Evolutionary conservation across 2,797 vertebrate genomes (phyloP), one percentile per base, ranked within the genome.

Genomic region (Coregonus suidteri): DNA sequence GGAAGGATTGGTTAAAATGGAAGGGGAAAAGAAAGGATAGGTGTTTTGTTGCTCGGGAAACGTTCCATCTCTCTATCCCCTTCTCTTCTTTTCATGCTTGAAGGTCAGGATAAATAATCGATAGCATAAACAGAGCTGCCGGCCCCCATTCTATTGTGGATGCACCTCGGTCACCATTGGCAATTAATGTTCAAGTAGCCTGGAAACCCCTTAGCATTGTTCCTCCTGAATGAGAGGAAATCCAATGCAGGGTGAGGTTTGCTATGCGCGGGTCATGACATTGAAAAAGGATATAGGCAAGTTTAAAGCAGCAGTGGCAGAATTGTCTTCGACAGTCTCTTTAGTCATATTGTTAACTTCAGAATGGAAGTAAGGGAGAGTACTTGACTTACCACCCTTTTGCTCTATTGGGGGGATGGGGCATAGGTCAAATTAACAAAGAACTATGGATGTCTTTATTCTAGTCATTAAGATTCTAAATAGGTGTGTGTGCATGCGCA

Each of bases 51-150:
- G 85, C 86, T 88, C n/a, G 78, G 85, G 85, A 91, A 86, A 89
- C 80, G 78, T 89, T 85, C 77, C 79, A 78, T 78, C 85, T 47
- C 85, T 84, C 85, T 35, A 18, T 64, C 74, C 47, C 68, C 78
- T 81, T 84, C 86, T 84, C 75, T 73, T 86, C 85, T 85, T 87
- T 89, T 87, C 84, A 85, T 76, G 75, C 77, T 80, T 88, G 91
- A 94, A 93, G 91, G 90, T 93, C 89, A 91, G 86, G 82, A 87
- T 93, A 90, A 93, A 91, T 90, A 90, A 93, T 92, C 90, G 30
- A 91, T 91, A 74, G 82, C 88, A 86, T 85, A 81, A 88, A 89
- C 89, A 86, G 86, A 82, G 80, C 81, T 86, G 67, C 78, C 71
- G 20, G 53, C 77, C 16, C 9, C 77, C 3, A 65, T 71, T 80